Conservation (phyloP, 2,888 invertebrate species). For the Apotomis turbidana region DNA sequence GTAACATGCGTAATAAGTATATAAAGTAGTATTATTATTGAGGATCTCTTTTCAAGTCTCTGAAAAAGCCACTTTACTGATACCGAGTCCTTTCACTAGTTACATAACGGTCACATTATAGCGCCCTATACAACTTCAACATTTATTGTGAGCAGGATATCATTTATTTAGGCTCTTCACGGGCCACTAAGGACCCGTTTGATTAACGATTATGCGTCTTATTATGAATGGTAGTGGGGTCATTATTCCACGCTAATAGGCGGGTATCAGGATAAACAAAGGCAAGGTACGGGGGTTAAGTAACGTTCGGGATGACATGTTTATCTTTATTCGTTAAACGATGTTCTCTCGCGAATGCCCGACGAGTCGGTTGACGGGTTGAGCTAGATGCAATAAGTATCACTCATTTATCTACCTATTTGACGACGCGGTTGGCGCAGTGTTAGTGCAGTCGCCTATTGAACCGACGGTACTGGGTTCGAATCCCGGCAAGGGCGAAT, state of each 20-base stretch:
- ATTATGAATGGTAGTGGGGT: conserved; percentile 32
- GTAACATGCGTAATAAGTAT: too few relatives aligned
- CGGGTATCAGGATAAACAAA: conserved; percentile 22
- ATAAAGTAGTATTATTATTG: too few relatives aligned
- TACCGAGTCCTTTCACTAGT: neutral
- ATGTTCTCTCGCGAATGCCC: neutral
- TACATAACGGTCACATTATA: conserved; percentile 13
- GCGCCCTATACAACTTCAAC: conserved; percentile 6
- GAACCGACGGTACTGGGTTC: too few relatives aligned
- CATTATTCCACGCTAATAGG: conserved; percentile 31
- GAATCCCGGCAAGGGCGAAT: too few relatives aligned
- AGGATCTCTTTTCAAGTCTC: too few relatives aligned
- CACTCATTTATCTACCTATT: too few relatives aligned
- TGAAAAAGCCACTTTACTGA: too few relatives aligned
- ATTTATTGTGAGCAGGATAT: conserved; percentile 28
- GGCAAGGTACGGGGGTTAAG: conserved; percentile 13
- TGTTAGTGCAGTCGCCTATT: too few relatives aligned
- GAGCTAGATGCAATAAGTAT: too few relatives aligned
- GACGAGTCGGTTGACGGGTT: too few relatives aligned
- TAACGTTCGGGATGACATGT: conserved; percentile 23
- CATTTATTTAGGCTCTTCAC: conserved; percentile 36
- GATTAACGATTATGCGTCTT: conserved; percentile 38
- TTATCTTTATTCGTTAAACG: conserved; percentile 19
- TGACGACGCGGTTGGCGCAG: too few relatives aligned
- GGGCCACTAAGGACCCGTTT: conserved; percentile 31